These are phyloP conservation scores for Drosophila bifasciata DNA, from an alignment of 1,140 invertebrate species.

Conservation along the genomic window DNA sequence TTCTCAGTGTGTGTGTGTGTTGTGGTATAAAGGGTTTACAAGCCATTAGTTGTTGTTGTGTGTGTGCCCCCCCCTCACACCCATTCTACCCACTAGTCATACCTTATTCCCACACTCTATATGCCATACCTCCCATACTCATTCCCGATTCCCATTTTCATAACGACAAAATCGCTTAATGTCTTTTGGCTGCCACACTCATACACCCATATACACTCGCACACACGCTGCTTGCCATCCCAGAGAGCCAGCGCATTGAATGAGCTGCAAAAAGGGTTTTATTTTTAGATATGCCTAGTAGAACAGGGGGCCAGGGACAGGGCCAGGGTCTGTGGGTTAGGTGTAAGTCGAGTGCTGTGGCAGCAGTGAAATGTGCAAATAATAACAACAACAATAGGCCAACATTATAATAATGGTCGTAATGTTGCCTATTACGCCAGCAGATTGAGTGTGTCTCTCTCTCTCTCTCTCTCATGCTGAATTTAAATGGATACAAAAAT, in stretches of 20 bases:
- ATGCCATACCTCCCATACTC: background rate
- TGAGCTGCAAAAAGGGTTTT: slow-evolving; percentile 55
- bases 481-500: slow-evolving; percentile 1
- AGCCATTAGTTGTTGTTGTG: slow-evolving; percentile 70
- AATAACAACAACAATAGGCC: slow-evolving; percentile 1
- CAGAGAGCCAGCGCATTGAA: slow-evolving; percentile 16
- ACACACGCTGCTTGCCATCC: too few species aligned
- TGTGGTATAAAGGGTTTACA: slow-evolving; percentile 70
- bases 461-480: background rate
- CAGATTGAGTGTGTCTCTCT: slow-evolving; percentile 30
- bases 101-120: too few species aligned
- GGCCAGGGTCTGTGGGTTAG: too few species aligned
- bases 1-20: background rate
- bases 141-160: slow-evolving; percentile 32
- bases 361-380: slow-evolving; percentile 16
- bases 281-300: slow-evolving; percentile 24
- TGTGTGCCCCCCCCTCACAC: background rate
- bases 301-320: background rate
- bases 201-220: too few species aligned
- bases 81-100: background rate
- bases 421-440: slow-evolving; percentile 19
- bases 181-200: slow-evolving; percentile 42
- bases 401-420: slow-evolving; percentile 35
- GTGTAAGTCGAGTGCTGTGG: too few species aligned
- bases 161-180: slow-evolving; percentile 78